Evolutionary conservation across 1,140 invertebrate species (phyloP), one percentile per base, ranked within the genome.

Genomic region (Euglossa dilemma): DNA sequence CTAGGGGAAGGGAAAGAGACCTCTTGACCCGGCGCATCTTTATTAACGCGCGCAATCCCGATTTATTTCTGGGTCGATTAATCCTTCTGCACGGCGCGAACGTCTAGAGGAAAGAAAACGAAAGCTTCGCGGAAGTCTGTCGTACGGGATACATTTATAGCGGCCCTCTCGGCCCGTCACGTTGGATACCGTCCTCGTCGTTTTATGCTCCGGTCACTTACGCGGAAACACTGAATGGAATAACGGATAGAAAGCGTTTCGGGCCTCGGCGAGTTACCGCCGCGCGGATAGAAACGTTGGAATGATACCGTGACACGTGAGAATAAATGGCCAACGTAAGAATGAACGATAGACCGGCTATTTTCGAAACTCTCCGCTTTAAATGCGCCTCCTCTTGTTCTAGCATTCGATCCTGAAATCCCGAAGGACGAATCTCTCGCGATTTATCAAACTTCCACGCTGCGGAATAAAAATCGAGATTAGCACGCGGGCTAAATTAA

Each of bases 51-150:
- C 47, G 28, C 57, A 25, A 74, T 70, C 67, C 66, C 66, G 81
- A 83, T 83, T 83, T 83, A 83, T 83, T 83, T 71, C 66, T 54
- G 81, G 81, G 45, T 47, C 81, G 81, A 83, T 83, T 83, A 83
- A 83, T 83, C 81, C 81, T 77, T 83, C 81, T 64, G 52, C 75
- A 56, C 54, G n/a, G 23, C 28, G 28, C 43, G 64, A 56, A 36
- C 63, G 36, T 57, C 36, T 63, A 77, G 28, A 70, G 75, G 43
- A 77, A 76, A 78, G 66, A 83, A 82, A 76, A 78, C 74, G 75
- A 83, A 83, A 83, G 47, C 75, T 63, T 83, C 66, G 45, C 74
- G 81, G 81, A 83, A 83, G 81, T 70, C 81, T 70, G 43, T 78
- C 75, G 57, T 71, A 64, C 56, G 28, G 18, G 74, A 45, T 69